phyloP scores from a whole-genome alignment of 2,797 vertebrate genomes.

The Trichosurus vulpecula region DNA sequence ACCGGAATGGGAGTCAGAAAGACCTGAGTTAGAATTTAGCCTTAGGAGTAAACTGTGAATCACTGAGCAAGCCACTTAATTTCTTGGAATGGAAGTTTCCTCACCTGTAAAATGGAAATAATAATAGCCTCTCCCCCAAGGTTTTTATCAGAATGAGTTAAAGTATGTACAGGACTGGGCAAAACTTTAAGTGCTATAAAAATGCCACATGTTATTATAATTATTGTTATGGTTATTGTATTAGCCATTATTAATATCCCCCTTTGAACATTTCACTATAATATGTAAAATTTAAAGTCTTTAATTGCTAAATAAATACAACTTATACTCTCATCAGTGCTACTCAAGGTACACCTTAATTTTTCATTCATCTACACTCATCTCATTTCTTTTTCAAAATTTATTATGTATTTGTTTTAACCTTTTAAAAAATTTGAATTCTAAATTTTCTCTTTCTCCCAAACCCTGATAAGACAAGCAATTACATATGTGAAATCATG shows the following conservation, averaged over 20 bases:
- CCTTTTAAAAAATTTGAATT: neutral
- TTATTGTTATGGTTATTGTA: neutral
- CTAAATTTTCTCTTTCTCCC: neutral
- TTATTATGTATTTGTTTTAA: neutral
- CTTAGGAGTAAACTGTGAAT: neutral
- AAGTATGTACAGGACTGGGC: neutral
- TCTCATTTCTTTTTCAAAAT: neutral
- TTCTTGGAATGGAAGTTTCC: neutral
- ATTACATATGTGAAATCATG: neutral
- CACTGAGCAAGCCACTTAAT: neutral
- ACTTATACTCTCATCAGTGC: neutral
- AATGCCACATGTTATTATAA: neutral
- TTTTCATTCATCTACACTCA: neutral
- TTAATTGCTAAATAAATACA: neutral
- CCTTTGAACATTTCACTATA: neutral
- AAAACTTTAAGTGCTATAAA: neutral
- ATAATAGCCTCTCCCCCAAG: neutral
- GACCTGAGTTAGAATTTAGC: neutral
- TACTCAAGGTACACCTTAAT: neutral
- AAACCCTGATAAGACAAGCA: neutral
- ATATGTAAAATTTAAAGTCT: neutral
- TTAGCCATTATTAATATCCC: neutral
- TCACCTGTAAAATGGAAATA: neutral
- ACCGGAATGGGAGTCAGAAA: no score
- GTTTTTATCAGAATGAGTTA: neutral